phyloP scores from a whole-genome alignment of 2,888 invertebrate genomes.

The Agrypnus murinus region DNA sequence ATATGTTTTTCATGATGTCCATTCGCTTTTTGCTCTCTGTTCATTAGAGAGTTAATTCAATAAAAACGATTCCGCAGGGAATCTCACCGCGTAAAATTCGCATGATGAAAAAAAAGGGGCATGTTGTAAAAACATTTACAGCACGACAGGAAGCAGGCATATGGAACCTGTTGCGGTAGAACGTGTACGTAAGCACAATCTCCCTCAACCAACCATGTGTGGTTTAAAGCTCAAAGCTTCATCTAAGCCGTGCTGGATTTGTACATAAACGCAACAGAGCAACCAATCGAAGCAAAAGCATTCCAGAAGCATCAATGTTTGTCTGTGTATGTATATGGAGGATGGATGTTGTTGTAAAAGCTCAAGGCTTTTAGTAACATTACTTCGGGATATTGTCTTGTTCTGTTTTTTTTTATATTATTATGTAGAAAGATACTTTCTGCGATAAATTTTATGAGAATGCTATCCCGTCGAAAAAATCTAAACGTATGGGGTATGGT shows the following conservation, averaged over 20 bases:
- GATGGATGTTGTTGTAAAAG: not conserved
- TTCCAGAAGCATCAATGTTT: not conserved
- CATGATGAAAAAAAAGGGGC: too few species aligned
- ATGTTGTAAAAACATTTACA: too few species aligned
- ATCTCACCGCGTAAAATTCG: constrained; percentile 9
- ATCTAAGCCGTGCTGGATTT: constrained; percentile 3
- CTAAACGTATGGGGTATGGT: too few species aligned
- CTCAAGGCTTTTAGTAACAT: constrained; percentile 14
- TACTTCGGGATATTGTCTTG: not conserved
- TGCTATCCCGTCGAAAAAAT: too few species aligned
- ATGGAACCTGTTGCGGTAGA: constrained; percentile 22
- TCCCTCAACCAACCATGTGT: constrained; percentile 9
- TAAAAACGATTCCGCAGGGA: not conserved
- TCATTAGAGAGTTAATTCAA: too few species aligned
- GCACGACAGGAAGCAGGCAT: not conserved
- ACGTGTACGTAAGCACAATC: constrained; percentile 9
- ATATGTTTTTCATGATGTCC: too few species aligned
- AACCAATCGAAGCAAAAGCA: constrained; percentile 17
- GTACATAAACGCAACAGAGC: constrained; percentile 6
- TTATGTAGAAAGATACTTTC: not conserved
- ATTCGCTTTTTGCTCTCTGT: too few species aligned
- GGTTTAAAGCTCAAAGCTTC: constrained; percentile 19
- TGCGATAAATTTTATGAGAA: not conserved
- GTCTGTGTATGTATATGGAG: not conserved
- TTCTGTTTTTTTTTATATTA: not conserved